These are phyloP conservation scores for Acanthurus tractus DNA, from an alignment of 2,797 vertebrate genomes.

Conservation along the genomic window DNA sequence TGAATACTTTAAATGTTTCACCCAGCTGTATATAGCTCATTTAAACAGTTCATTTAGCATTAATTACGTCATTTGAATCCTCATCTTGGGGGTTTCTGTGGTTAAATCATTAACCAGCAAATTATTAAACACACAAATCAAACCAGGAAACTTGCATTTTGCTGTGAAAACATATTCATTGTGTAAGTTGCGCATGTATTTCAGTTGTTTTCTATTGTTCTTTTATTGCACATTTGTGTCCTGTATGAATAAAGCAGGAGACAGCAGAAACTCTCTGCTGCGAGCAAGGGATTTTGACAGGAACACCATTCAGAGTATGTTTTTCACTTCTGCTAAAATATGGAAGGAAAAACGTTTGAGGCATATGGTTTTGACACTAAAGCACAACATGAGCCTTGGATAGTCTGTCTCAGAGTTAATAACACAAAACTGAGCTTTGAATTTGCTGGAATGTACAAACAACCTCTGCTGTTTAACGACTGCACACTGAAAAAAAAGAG, in stretches of 20 bases:
- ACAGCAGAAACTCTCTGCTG: not conserved
- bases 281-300: not conserved
- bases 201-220: not conserved
- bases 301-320: not conserved
- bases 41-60: not conserved
- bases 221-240: not conserved
- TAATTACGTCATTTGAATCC: not conserved
- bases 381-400: not conserved
- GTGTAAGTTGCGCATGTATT: not conserved
- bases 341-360: not conserved
- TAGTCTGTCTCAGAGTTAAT: slow-evolving; percentile 5
- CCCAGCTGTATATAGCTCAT: no score
- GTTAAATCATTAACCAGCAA: not conserved
- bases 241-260: not conserved
- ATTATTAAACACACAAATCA: not conserved
- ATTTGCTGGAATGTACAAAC: slow-evolving; percentile 10
- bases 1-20: not conserved
- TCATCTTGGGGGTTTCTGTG: not conserved
- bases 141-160: not conserved
- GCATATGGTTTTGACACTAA: slow-evolving; percentile 11
- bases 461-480: slow-evolving; percentile 21
- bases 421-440: slow-evolving; percentile 18
- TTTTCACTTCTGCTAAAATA: not conserved
- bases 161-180: not conserved
- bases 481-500: slow-evolving; percentile 23